A percentile compares a stretch with the other conserved stretches of the same genome.
Evolutionary conservation across 2,888 invertebrate genomes (phyloP).

Genomic region (Orthonevra nobilis): DNA sequence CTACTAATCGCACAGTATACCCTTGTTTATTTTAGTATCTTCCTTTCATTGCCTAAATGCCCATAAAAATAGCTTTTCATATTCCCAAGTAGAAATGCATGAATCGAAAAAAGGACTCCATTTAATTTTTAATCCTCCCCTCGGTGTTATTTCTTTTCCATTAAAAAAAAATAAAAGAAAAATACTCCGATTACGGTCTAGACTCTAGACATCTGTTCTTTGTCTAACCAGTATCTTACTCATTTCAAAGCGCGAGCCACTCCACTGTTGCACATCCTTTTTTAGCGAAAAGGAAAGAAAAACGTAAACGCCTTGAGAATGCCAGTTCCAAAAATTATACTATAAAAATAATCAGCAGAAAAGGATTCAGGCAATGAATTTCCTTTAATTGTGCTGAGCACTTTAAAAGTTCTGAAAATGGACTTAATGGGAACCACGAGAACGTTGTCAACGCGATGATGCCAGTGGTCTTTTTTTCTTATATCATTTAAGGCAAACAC

Average conservation of each 20-base stretch:
- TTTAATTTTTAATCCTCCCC: slow-evolving; percentile 15
- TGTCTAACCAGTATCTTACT: slow-evolving; percentile 18
- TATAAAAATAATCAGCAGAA: slow-evolving; percentile 35
- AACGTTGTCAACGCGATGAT: slow-evolving; percentile 1
- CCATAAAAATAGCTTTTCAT: slow-evolving; percentile 15
- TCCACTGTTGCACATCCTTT: slow-evolving; percentile 6
- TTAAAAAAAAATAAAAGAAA: neutral
- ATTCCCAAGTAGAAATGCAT: neutral
- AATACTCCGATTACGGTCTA: slow-evolving; percentile 45
- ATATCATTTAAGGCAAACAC: slow-evolving; percentile 31
- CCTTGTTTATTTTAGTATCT: no score
- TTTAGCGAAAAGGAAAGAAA: neutral
- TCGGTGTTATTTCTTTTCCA: neutral
- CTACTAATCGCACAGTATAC: no score
- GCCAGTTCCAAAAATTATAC: slow-evolving; percentile 47
- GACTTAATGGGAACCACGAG: slow-evolving; percentile 36
- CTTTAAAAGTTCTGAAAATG: slow-evolving; percentile 44
- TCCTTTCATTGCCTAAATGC: neutral
- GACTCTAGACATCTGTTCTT: slow-evolving; percentile 49
- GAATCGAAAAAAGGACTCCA: neutral
- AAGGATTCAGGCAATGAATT: slow-evolving; percentile 66
- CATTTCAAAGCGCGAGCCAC: no score
- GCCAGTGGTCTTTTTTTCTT: slow-evolving; percentile 22
- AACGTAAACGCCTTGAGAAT: slow-evolving; percentile 9
- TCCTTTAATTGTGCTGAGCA: slow-evolving; percentile 64